Conservation (phyloP, 2,797 vertebrate species). For the Pseudocheirus occidentalis region DNA sequence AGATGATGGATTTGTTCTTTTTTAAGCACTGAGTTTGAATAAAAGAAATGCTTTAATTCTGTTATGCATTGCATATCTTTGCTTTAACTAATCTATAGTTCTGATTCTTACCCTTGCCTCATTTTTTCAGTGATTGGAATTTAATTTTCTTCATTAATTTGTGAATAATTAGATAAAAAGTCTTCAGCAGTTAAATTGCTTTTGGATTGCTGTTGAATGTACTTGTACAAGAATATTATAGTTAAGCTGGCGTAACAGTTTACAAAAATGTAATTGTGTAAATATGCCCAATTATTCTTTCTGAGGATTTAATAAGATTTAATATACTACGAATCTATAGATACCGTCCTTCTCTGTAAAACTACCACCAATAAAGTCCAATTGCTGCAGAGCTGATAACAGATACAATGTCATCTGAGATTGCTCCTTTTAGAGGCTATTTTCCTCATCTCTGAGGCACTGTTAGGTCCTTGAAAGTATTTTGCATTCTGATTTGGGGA, state of each 20-base stretch:
- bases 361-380: constrained; percentile 60
- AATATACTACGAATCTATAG: constrained; percentile 67
- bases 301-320: constrained; percentile 75
- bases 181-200: constrained; percentile 81
- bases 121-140: constrained; percentile 86
- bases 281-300: constrained; percentile 82
- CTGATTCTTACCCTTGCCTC: constrained; percentile 84
- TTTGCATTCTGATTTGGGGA: constrained; percentile 80
- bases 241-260: constrained; percentile 81
- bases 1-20: constrained; percentile 93
- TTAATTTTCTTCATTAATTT: constrained; percentile 89
- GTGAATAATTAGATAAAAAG: constrained; percentile 85
- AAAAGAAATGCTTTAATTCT: constrained; percentile 85
- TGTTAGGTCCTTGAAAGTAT: constrained; percentile 83
- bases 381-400: constrained; percentile 71
- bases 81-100: constrained; percentile 86
- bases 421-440: constrained; percentile 65
- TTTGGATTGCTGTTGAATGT: constrained; percentile 82
- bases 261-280: constrained; percentile 84
- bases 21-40: constrained; percentile 91
- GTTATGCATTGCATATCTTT: constrained; percentile 86
- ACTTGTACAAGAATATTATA: constrained; percentile 79
- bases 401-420: constrained; percentile 73
- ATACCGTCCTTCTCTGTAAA: constrained; percentile 69
- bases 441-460: constrained; percentile 76